phyloP scores from a whole-genome alignment of 2,888 invertebrate species.

The Liodrosophila aerea region DNA sequence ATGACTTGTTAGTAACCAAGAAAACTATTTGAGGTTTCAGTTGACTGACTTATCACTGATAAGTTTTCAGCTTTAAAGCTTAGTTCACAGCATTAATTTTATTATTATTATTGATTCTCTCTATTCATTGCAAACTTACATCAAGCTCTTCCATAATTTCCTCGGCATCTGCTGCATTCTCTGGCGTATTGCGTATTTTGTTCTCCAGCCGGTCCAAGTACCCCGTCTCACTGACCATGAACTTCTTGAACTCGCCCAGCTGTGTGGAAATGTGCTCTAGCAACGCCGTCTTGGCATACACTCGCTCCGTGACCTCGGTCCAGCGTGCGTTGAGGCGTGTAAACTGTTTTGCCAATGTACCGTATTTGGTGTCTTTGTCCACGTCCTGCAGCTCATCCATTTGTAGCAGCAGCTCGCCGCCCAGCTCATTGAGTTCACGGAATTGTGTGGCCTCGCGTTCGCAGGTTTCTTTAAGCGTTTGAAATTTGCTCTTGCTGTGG shows the following conservation, averaged over 20 bases:
- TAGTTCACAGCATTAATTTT: too few relatives aligned
- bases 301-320: slow-evolving; percentile 87
- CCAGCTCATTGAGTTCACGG: slow-evolving; percentile 87
- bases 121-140: too few relatives aligned
- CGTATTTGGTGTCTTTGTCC: slow-evolving; percentile 82
- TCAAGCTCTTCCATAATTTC: slow-evolving; percentile 95
- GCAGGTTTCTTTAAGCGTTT: slow-evolving; percentile 88
- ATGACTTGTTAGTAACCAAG: too few relatives aligned
- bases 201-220: slow-evolving; percentile 92
- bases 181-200: slow-evolving; percentile 87
- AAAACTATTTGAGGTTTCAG: too few relatives aligned
- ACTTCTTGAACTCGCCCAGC: slow-evolving; percentile 90
- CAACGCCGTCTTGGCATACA: slow-evolving; percentile 87
- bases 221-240: slow-evolving; percentile 88
- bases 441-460: slow-evolving; percentile 87
- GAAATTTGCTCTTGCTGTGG: slow-evolving; percentile 88
- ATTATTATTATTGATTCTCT: too few relatives aligned
- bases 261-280: slow-evolving; percentile 90
- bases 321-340: slow-evolving; percentile 88
- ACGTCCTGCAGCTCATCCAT: slow-evolving; percentile 82
- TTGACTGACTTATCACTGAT: too few relatives aligned
- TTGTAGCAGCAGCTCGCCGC: slow-evolving; percentile 86
- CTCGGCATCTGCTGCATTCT: slow-evolving; percentile 91
- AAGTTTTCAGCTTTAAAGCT: too few relatives aligned
- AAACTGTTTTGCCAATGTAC: slow-evolving; percentile 86